A percentile compares a stretch with the other conserved stretches of the same genome.
Evolutionary conservation across 1,140 invertebrate genomes (phyloP).

Genomic region (Drosophila littoralis): DNA sequence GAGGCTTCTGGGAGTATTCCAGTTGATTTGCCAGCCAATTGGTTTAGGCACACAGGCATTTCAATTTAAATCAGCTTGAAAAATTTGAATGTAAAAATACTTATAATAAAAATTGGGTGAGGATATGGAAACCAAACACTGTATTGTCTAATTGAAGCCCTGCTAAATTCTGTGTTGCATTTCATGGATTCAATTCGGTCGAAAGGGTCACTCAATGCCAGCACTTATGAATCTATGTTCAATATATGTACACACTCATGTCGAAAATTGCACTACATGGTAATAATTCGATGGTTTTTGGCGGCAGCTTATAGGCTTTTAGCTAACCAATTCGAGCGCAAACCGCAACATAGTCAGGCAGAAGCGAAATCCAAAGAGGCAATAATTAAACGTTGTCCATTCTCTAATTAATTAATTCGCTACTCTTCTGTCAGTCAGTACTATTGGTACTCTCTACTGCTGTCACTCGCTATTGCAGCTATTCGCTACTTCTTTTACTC

Average conservation of each 20-base stretch:
- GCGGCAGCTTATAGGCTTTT: too few species aligned
- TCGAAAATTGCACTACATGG: not conserved
- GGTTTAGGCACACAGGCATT: slow-evolving; percentile 17
- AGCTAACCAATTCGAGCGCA: too few species aligned
- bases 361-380: too few species aligned
- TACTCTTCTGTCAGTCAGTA: too few species aligned
- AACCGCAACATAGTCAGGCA: too few species aligned
- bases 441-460: not conserved
- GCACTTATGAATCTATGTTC: too few species aligned
- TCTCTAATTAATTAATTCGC: too few species aligned
- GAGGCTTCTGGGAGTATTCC: slow-evolving; percentile 11
- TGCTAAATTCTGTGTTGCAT: not conserved
- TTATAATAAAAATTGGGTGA: not conserved
- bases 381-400: too few species aligned
- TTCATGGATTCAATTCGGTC: not conserved
- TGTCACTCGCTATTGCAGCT: not conserved
- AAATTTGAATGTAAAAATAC: slow-evolving; percentile 10
- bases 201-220: not conserved
- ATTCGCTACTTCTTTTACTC: not conserved
- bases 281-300: not conserved
- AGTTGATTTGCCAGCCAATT: slow-evolving; percentile 30
- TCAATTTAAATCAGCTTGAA: slow-evolving; percentile 15
- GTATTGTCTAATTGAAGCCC: not conserved
- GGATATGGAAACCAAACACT: not conserved
- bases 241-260: too few species aligned